Evolutionary conservation across 2,113 vertebrate species (phyloP), one percentile per base, ranked within the genome.

Genomic region (Ascaphus truei): DNA sequence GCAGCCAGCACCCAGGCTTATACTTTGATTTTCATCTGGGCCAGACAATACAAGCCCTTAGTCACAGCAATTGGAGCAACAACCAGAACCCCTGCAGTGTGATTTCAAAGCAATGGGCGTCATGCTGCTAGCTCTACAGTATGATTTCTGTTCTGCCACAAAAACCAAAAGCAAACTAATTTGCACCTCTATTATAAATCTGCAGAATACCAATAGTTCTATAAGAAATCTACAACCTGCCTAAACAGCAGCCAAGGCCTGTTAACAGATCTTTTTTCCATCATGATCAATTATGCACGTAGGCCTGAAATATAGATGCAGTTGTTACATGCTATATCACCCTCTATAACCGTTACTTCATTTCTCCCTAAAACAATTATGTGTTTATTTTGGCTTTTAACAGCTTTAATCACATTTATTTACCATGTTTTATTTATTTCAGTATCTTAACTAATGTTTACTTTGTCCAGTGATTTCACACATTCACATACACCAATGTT

Each of bases 381-480:
- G 86, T 89, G 89, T 89, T 90, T 89, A 89, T 89, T 90, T 90
- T 88, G 79, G 83, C 86, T 89, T 88, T 90, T 90, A 89, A 89
- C 88, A 89, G 82, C 79, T 86, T 85, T 90, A 89, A 89, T 88
- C 85, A 88, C 84, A 80, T 90, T n/a, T 89, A 87, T 89, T 89
- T 89, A 88, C 58, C 83, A 36, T 85, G 85, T 80, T 86, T 74
- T 78, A 73, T 64, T 85, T 87, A 82, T 82, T 80, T 77, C 79
- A 74, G 77, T 75, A 74, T 75, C 74, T 80, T 78, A 81, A 77
- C 47, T 75, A 72, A 76, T 80, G 71, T 60, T 65, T 61, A 74
- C 36, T 75, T 77, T 78, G 68, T 45, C 61, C 43, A 68, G 68
- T 52, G 61, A 66, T 71, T 73, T 75, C 66, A 50, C 55, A 62